Evolutionary conservation across 1,140 invertebrate genomes (phyloP), one percentile per base, ranked within the genome.

Genomic region (Cataglyphis hispanica): DNA sequence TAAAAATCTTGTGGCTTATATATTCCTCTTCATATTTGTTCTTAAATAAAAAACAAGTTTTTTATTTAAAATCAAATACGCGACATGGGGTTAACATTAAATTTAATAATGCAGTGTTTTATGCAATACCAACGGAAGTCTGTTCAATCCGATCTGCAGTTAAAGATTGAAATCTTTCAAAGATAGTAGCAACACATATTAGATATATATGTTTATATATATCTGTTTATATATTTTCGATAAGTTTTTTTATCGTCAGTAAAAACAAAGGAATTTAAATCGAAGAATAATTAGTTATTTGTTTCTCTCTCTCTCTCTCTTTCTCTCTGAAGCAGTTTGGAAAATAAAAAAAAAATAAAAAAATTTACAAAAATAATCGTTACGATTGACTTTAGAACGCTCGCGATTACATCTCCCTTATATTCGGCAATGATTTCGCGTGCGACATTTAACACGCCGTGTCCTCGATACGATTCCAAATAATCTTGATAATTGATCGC

Each of bases 401-500:
- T 80, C 67, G 50, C 67, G 64, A 66, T 80, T 67, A 80, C 25
- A 50, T 78, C 31, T 53, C 60, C 53, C 50, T 61, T 72, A 61
- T 22, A 27, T 50, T 56, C 60, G 61, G 22, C 64, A 19, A 63
- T 10, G 25, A 60, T 84, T 25, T 76, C 27, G 81, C 5, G 56
- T 10, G 58, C 46, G 58, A 50, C 27, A 77, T 53, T 84, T 63
- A 64, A 31, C 27, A 60, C 72, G 72, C 19, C 25, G n/a, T 56
- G 88, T 76, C 86, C 84, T 66, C 89, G 84, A 90, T 90, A 90
- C 88, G 83, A 72, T 91, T 90, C 67, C 89, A 60, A 88, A 90
- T 90, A 91, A 91, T 91, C 89, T 91, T 50, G 70, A 64, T 84
- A 91, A 91, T 87, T 88, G 87, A 91, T 91, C 89, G 87, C 61